Conservation (phyloP, 2,888 invertebrate species). For the Synanthedon andrenaeformis region DNA sequence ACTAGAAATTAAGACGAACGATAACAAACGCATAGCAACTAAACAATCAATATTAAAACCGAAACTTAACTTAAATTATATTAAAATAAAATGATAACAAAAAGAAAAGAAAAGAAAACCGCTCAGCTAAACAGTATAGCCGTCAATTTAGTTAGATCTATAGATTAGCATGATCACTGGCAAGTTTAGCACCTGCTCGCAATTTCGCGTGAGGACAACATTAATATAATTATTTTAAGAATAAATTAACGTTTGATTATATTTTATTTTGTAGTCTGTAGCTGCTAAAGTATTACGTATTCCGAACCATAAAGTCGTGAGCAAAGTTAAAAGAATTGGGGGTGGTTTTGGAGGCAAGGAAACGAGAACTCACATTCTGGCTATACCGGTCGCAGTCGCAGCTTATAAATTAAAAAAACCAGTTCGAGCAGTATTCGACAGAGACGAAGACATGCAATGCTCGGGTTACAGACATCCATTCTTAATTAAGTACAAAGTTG, state of each 20-base stretch:
- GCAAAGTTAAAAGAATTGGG: constrained; percentile 82
- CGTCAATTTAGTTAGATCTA: too few species aligned
- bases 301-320: constrained; percentile 75
- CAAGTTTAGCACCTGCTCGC: too few species aligned
- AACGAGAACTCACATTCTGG: constrained; percentile 71
- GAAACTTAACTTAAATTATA: too few species aligned
- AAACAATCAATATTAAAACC: too few species aligned
- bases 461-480: constrained; percentile 87
- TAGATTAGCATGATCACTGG: too few species aligned
- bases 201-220: too few species aligned
- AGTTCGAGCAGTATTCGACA: constrained; percentile 81
- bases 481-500: constrained; percentile 80
- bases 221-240: too few species aligned
- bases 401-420: constrained; percentile 79
- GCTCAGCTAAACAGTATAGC: too few species aligned
- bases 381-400: constrained; percentile 78
- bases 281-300: constrained; percentile 73
- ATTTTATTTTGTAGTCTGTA: constrained; percentile 52
- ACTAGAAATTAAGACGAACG: too few species aligned
- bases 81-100: too few species aligned
- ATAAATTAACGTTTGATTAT: background rate
- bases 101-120: too few species aligned
- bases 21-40: too few species aligned
- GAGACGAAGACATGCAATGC: constrained; percentile 88
- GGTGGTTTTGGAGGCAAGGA: constrained; percentile 94